Conservation (phyloP, 1,140 invertebrate genomes). For the Leguminivora glycinivorella region DNA sequence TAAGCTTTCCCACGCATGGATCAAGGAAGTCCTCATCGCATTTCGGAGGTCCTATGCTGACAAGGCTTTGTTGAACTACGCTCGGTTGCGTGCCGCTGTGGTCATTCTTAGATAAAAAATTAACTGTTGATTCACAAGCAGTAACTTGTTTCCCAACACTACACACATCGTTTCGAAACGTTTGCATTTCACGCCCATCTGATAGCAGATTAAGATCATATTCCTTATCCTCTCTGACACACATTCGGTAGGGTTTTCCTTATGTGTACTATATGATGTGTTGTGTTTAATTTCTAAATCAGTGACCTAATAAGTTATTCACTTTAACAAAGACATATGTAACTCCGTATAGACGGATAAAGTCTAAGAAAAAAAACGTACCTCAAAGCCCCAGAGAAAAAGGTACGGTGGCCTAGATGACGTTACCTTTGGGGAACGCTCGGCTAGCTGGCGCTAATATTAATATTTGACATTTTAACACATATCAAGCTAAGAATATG, state of each 20-base stretch:
- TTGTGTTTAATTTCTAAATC: background rate
- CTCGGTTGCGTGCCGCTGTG: constrained; percentile 15
- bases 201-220: constrained; percentile 43
- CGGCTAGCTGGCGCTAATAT: too few relatives aligned
- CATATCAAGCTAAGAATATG: too few relatives aligned
- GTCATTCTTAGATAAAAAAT: constrained; percentile 35
- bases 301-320: too few relatives aligned
- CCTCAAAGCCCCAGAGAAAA: too few relatives aligned
- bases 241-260: background rate
- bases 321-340: too few relatives aligned
- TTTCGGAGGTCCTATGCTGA: constrained; percentile 38
- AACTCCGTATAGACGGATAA: too few relatives aligned
- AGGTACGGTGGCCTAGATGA: too few relatives aligned
- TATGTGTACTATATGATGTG: too few relatives aligned
- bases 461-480: too few relatives aligned
- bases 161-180: constrained; percentile 36
- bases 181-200: constrained; percentile 42
- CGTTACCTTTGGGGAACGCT: too few relatives aligned
- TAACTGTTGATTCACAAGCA: constrained; percentile 38
- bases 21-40: constrained; percentile 32
- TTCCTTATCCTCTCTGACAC: constrained; percentile 23
- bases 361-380: too few relatives aligned
- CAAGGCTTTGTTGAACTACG: constrained; percentile 29
- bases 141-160: constrained; percentile 42
- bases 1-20: constrained; percentile 32